Conservation (phyloP, 2,797 vertebrate genomes). For the Acropternis orthonyx region DNA sequence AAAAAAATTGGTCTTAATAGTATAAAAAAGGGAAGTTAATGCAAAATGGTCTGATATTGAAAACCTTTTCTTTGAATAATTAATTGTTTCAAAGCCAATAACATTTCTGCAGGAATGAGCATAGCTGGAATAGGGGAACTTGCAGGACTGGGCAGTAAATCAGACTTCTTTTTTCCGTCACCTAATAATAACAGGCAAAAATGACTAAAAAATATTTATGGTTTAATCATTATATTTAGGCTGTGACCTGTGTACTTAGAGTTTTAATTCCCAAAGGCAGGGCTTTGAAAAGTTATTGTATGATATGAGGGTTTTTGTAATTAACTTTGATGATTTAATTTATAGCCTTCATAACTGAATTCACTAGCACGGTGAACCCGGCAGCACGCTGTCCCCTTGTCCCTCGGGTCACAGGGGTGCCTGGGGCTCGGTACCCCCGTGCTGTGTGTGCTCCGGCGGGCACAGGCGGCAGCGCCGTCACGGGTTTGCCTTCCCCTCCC, state of each 20-base stretch:
- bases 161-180: not conserved
- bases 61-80: not conserved
- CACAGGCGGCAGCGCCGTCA: fast-evolving
- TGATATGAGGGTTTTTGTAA: not conserved
- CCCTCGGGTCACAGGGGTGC: fast-evolving
- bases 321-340: not conserved
- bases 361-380: not conserved
- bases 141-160: not conserved
- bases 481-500: not conserved
- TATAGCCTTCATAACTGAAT: not conserved
- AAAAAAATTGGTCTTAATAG: not conserved
- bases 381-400: fast-evolving
- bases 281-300: not conserved
- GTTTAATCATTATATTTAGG: not conserved
- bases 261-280: not conserved
- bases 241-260: not conserved
- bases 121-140: not conserved
- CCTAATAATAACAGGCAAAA: not conserved
- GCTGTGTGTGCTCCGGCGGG: not conserved
- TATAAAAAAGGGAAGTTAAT: not conserved
- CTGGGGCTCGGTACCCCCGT: fast-evolving
- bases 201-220: not conserved
- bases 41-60: not conserved
- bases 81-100: not conserved
- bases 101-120: not conserved